Evolutionary conservation across 2,113 vertebrate genomes (phyloP), one percentile per base, ranked within the genome.

Genomic region (Sturnus vulgaris): DNA sequence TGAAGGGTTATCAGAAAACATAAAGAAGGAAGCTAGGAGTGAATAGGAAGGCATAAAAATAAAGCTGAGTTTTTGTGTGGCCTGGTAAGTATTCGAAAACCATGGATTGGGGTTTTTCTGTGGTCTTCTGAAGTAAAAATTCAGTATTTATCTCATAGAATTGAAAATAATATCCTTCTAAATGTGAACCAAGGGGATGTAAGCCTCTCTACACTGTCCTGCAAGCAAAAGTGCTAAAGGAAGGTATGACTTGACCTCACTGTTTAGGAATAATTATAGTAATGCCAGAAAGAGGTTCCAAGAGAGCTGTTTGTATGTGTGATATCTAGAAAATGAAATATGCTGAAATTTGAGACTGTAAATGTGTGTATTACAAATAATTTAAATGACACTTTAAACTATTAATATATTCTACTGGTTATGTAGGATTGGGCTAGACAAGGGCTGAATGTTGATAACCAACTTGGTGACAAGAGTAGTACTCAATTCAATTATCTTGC

Each of bases 141-240:
- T 76, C 8, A n/a, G 10, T 20, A 4, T 46, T 71, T 50, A 39
- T 3, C 16, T 87, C 63, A 7, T 1, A 33, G 28, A 73, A n/a
- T 15, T 40, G 7, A 40, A 79, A 85, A 39, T 5, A 28, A 33
- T 9, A 28, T 15, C 5, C 3, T 79, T 40, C 20, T 37, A 42
- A 68, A 53, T 5, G 12, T 14, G 20, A 65, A 3, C 2, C 11
- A 21, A 18, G 12, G 33, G 39, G 27, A 37, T 1, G 1, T 1
- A 12, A 8, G 3, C 1, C 5, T 88, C 21, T 64, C 11, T 23
- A 2, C 3, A 13, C 0, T 5, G 31, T 46, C 9, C 44, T 37
- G 28, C 57, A 22, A 63, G 10, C 7, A 11, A 4, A 11, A 68
- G 11, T 2, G 23, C 5, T 55, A 14, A 55, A 46, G 8, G 14